Conservation (phyloP, 2,888 invertebrate species). For the Drosophila prostipennis region DNA sequence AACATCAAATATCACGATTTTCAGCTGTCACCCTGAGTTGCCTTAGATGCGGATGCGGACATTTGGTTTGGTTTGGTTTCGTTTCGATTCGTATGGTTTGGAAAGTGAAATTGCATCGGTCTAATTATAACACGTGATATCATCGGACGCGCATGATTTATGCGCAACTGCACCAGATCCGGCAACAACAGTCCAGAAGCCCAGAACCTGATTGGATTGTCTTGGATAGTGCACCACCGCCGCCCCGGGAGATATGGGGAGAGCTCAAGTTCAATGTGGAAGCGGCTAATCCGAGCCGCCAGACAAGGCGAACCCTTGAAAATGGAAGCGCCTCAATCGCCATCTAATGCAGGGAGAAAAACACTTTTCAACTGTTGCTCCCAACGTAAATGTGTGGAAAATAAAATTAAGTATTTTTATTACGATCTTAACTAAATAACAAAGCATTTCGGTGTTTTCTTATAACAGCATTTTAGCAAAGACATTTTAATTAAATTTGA, state of each 20-base stretch:
- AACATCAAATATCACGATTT: slow-evolving; percentile 78
- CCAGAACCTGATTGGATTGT: slow-evolving; percentile 71
- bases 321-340: slow-evolving; percentile 60
- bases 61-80: slow-evolving; percentile 1
- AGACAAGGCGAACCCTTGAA: slow-evolving; percentile 78
- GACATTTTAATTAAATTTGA: no score
- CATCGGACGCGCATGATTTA: slow-evolving; percentile 67
- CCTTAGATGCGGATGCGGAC: slow-evolving; percentile 54
- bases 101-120: slow-evolving; percentile 77
- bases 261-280: slow-evolving; percentile 75
- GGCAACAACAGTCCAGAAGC: slow-evolving; percentile 63
- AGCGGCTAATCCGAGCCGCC: slow-evolving; percentile 66
- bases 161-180: slow-evolving; percentile 63
- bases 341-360: slow-evolving; percentile 17
- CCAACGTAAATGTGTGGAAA: no score
- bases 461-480: no score
- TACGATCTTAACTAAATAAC: no score
- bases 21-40: slow-evolving; percentile 64
- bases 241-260: slow-evolving; percentile 14
- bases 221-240: slow-evolving; percentile 30
- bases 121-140: slow-evolving; percentile 76
- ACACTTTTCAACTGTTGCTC: no score
- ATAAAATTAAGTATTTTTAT: no score
- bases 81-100: slow-evolving; percentile 21
- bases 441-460: no score